A percentile compares a stretch with the other conserved stretches of the same genome.
Evolutionary conservation across 2,113 vertebrate genomes (phyloP).

Genomic region (Jaculus jaculus): DNA sequence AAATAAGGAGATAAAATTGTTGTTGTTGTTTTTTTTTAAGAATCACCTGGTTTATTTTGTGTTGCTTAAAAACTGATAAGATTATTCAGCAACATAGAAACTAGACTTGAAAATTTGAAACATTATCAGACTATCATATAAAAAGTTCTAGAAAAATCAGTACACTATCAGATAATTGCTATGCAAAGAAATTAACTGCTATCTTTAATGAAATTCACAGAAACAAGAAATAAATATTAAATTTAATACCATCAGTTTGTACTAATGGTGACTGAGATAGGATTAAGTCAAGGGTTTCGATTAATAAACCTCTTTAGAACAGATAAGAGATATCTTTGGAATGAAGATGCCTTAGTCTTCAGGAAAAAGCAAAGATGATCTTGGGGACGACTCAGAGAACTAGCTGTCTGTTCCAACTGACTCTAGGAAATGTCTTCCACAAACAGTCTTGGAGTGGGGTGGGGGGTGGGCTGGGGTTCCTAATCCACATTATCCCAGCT

Average conservation of each 20-base stretch:
- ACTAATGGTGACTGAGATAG: background rate
- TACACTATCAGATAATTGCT: background rate
- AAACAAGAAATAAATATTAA: background rate
- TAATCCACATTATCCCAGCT: no score
- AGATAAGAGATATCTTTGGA: background rate
- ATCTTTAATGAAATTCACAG: background rate
- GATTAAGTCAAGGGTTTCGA: background rate
- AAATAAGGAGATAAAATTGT: no score
- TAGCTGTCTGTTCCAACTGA: background rate
- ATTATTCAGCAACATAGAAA: background rate
- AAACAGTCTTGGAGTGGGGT: no score
- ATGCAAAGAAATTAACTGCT: background rate
- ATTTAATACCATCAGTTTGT: background rate
- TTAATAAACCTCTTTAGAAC: rapidly evolving
- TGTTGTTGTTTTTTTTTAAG: no score
- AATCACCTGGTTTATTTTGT: background rate
- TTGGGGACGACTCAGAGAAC: background rate
- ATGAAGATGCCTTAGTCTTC: background rate
- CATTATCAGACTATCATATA: background rate
- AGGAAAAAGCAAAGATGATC: background rate
- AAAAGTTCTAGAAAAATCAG: background rate
- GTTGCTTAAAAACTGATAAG: no score
- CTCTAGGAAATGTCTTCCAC: rapidly evolving
- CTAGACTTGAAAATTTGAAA: background rate
- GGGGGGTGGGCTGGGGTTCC: no score